Evolutionary conservation across 2,797 vertebrate genomes (phyloP), one percentile per base, ranked within the genome.

Genomic region (Dicrostonyx torquatus): DNA sequence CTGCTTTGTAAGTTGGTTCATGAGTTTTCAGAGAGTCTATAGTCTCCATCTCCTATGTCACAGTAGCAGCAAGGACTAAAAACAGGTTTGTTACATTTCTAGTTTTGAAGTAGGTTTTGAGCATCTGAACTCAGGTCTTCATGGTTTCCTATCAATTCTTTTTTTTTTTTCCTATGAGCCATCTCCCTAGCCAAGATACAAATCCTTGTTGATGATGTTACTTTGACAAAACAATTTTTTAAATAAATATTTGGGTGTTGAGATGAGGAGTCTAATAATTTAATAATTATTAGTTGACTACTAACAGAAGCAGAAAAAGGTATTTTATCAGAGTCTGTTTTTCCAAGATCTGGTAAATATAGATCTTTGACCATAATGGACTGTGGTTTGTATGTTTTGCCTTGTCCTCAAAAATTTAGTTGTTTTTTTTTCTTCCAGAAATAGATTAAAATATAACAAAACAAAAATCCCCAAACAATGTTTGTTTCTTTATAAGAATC

Each of bases 401-500:
- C 88, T 85, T 48, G 72, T 40, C 87, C 87, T 68, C 82, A 84
- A 18, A 66, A 87, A 40, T 4, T 75, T 95, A 62, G 13, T 64
- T 92, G 14, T 84, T 92, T 50, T 68, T 66, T 50, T 50, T 34
- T 6, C 3, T 34, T 0, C 72, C 13, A 62, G 72, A 94, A 80
- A 40, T 31, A 18, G n/a, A 82, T 31, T 62, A 12, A 62, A 62
- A 40, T 2, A 62, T 43, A 31, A 31, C 26, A 80, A 34, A 64
- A 34, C 40, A 83, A 34, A 45, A 66, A 24, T 3, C 1, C n/a
- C 20, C 7, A 78, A 73, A 43, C 40, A 80, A 55, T 87, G 26
- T 4, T 29, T 43, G 1, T 77, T 95, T 83, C n/a, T 93, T 72
- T 82, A 87, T 37, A 80, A 94, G 78, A 87, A 84, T 87, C 45